A percentile compares a stretch with the other conserved stretches of the same genome.
phyloP scores from a whole-genome alignment of 2,888 invertebrate genomes.

The Cloeon dipterum region DNA sequence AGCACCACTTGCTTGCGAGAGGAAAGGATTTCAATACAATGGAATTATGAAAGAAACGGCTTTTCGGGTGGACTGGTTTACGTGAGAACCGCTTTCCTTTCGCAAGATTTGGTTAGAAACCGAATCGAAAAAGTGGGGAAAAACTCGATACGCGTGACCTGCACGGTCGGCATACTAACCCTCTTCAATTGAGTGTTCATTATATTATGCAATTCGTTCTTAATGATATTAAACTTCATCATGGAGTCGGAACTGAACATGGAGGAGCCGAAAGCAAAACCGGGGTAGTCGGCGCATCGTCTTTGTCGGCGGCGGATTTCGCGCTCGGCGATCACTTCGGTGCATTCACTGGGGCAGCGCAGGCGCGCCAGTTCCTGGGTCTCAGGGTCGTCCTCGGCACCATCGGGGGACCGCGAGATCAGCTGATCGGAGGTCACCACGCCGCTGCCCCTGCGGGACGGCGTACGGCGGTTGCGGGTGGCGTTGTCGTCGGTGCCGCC shows the following conservation, averaged over 20 bases:
- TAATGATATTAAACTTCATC: conserved; percentile 94
- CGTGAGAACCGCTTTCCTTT: too few species aligned
- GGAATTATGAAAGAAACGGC: background rate
- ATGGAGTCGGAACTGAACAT: conserved; percentile 90
- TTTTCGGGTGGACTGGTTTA: too few species aligned
- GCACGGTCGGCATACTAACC: conserved; percentile 39
- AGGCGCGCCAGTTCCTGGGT: conserved; percentile 47
- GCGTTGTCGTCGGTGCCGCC: too few species aligned
- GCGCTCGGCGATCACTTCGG: conserved; percentile 69
- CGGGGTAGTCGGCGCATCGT: conserved; percentile 79
- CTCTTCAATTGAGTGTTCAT: conserved; percentile 88
- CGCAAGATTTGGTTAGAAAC: too few species aligned
- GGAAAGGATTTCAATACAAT: background rate
- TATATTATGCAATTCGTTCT: conserved; percentile 93
- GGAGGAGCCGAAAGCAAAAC: conserved; percentile 72
- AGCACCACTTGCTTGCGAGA: too few species aligned
- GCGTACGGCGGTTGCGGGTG: too few species aligned
- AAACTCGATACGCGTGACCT: too few species aligned
- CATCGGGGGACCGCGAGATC: background rate
- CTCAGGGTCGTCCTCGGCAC: conserved; percentile 47
- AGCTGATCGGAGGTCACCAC: too few species aligned
- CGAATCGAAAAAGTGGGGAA: too few species aligned
- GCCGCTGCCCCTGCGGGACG: too few species aligned
- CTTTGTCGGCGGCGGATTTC: conserved; percentile 39
- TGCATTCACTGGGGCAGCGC: conserved; percentile 70